phyloP scores from a whole-genome alignment of 2,888 invertebrate genomes.

The Keiferia lycopersicella region DNA sequence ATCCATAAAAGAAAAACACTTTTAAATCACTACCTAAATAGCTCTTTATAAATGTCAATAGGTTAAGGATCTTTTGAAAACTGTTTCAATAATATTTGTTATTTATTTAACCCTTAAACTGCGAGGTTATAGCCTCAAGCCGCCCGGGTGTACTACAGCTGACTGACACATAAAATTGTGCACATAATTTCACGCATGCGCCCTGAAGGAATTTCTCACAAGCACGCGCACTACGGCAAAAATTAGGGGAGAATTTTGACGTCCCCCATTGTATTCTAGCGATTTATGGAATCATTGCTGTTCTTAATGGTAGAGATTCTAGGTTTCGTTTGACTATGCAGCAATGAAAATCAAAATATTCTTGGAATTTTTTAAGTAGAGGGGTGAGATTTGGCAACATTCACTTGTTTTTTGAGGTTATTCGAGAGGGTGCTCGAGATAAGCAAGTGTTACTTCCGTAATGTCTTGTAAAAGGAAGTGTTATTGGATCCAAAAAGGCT shows the following conservation, averaged over 20 bases:
- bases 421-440: background rate
- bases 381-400: conserved; percentile 9
- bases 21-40: background rate
- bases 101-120: conserved; percentile 7
- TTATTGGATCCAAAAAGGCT: background rate
- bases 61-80: background rate
- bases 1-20: background rate
- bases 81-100: background rate
- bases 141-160: conserved; percentile 14
- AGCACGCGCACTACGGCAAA: conserved; percentile 32
- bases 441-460: background rate
- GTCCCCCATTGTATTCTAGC: background rate
- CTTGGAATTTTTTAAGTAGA: background rate
- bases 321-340: background rate
- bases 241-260: background rate
- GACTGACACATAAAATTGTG: conserved; percentile 18
- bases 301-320: background rate
- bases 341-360: background rate
- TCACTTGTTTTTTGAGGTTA: conserved; percentile 16
- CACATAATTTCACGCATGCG: conserved; percentile 17
- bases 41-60: background rate
- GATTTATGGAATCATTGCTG: background rate
- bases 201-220: background rate
- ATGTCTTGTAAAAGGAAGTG: background rate
- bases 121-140: background rate